Base-by-base conservation (phyloP, 1,140 invertebrate genomes). In the Drosophila suzukii region DNA sequence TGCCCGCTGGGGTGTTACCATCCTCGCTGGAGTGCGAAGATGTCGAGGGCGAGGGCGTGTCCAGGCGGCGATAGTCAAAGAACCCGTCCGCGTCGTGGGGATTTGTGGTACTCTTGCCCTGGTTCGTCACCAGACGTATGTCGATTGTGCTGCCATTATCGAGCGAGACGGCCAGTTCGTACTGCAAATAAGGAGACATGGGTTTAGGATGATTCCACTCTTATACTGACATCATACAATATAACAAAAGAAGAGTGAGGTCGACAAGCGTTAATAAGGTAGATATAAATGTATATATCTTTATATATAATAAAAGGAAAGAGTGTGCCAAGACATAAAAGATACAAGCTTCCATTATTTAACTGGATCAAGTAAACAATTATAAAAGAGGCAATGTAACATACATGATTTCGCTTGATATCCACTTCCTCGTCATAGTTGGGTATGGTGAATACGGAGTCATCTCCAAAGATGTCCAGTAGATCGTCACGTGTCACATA, bases 401-500 rank as follows among this genome's bases (percentile, higher is more conserved):
- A 4, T 17, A 63, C 60, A 20, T 43, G 15, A 34, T 53, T 81
- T 6, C 78, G 75, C 44, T 88, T 62, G 41, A 91, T 86, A 72
- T 91, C 75, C 10, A 90, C 84, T 46, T 92, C 91, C 38, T 92
- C 82, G 50, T 92, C 85, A 57, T 90, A 79, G 38, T 82, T 91
- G 0, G 89, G 90, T 81, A 91, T 91, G 20, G 90, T 91, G 20
- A 92, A 85, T 1, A 92, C 81, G 13, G 81, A 78, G 50, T 90
- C 75, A 39, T 92, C 89, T 4, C 83, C 89, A 71, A 78, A 92
- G 0, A 78, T 62, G 0, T 83, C 60, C 7, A 92, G 55, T 27
- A 92, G 67, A 61, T 92, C 91, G 66, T 92, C 91, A 2, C 91
- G 75, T n/a, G 90, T 92, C 17, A 92, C 51, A 75, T 92, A 92